These are phyloP conservation scores for Geopemphigus sp. DNA, from an alignment of 1,140 invertebrate genomes.

Conservation along the genomic window DNA sequence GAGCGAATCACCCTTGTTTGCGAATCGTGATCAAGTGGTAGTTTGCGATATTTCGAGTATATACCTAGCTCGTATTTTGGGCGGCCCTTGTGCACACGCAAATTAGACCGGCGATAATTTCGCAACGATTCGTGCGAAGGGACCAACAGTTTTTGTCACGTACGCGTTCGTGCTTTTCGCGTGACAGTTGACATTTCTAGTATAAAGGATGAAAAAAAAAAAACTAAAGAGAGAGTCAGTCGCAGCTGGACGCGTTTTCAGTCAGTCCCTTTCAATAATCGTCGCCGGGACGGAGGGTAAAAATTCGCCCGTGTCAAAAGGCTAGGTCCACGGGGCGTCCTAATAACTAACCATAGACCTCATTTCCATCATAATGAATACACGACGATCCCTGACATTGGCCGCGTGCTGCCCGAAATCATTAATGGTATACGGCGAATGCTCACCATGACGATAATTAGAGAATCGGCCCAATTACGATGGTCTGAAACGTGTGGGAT, in stretches of 20 bases:
- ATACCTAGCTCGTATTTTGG: constrained; percentile 21
- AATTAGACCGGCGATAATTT: constrained; percentile 47
- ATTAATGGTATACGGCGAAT: neutral
- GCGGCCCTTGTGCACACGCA: constrained; percentile 1
- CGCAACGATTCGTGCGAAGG: constrained; percentile 38
- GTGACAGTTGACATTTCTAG: constrained; percentile 47
- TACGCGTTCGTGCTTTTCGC: constrained; percentile 45
- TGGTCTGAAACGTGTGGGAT: neutral
- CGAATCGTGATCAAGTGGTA: constrained; percentile 44
- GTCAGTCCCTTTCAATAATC: constrained; percentile 16
- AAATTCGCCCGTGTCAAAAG: constrained; percentile 43
- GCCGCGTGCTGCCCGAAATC: constrained; percentile 12
- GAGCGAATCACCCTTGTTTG: constrained; percentile 1
- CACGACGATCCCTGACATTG: neutral
- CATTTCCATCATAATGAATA: constrained; percentile 48
- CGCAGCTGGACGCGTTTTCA: constrained; percentile 39
- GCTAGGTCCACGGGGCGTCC: constrained; percentile 7
- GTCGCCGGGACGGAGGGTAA: constrained; percentile 13
- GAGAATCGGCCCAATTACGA: constrained; percentile 28
- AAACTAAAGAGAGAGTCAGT: constrained; percentile 37
- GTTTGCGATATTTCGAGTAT: constrained; percentile 18
- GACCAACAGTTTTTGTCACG: constrained; percentile 45
- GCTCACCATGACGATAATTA: constrained; percentile 15
- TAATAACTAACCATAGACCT: constrained; percentile 44
- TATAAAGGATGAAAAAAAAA: constrained; percentile 23